These are phyloP conservation scores for Alligator sinensis DNA, from an alignment of 2,113 vertebrate species.

Conservation along the genomic window DNA sequence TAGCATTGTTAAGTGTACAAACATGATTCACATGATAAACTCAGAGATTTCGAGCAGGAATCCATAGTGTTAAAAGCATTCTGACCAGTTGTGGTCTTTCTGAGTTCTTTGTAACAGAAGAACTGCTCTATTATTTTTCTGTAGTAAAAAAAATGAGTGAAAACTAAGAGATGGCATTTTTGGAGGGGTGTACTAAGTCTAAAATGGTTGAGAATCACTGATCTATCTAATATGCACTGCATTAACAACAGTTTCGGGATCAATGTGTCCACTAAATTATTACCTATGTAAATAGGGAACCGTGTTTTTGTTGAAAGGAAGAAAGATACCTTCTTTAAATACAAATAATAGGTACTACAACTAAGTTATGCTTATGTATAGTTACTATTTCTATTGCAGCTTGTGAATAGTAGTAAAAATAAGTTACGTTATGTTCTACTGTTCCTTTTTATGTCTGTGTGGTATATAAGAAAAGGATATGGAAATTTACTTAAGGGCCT, in stretches of 20 bases:
- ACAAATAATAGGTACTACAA: conserved; percentile 44
- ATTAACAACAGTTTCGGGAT: conserved; percentile 22
- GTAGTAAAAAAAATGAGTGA: too few relatives aligned
- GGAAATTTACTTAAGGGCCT: background rate
- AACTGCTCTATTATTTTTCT: too few relatives aligned
- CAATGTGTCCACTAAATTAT: conserved; percentile 69
- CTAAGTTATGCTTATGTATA: background rate
- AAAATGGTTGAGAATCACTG: too few relatives aligned
- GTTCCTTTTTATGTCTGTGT: fast-evolving
- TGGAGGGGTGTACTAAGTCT: too few relatives aligned
- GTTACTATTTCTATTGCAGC: background rate
- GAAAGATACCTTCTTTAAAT: conserved; percentile 62
- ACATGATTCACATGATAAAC: too few relatives aligned
- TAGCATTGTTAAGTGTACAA: too few relatives aligned
- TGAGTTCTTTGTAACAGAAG: too few relatives aligned
- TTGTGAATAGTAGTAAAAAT: background rate
- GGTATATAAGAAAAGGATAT: background rate
- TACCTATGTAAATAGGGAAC: conserved; percentile 69
- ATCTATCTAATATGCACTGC: too few relatives aligned
- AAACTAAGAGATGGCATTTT: too few relatives aligned
- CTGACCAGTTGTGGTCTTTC: too few relatives aligned
- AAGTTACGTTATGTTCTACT: background rate
- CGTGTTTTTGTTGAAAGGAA: conserved; percentile 64
- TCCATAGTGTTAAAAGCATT: too few relatives aligned
- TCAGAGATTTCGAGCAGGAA: too few relatives aligned